These are phyloP conservation scores for Ammospiza caudacuta DNA, from an alignment of 2,113 vertebrate genomes.

Conservation along the genomic window DNA sequence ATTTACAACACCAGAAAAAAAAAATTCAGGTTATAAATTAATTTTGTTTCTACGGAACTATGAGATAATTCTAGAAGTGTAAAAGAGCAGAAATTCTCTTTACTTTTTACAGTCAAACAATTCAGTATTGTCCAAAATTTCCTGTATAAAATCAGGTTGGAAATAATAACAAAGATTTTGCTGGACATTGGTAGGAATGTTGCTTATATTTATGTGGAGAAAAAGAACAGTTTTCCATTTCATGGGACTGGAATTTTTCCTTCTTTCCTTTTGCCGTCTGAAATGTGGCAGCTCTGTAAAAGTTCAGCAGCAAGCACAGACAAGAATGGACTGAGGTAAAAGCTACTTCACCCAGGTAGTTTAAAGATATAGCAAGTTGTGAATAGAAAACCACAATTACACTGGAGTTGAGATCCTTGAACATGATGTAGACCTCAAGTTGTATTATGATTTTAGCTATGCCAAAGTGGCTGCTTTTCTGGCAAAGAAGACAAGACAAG, in stretches of 20 bases:
- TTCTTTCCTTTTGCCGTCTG: not conserved
- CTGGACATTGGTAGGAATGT: rapidly evolving
- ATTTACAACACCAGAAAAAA: not conserved
- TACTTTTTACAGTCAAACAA: not conserved
- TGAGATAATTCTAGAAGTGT: not conserved
- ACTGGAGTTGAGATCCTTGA: not conserved
- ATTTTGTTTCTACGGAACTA: not conserved
- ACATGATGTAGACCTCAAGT: rapidly evolving
- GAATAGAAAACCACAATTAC: not conserved
- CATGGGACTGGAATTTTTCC: not conserved
- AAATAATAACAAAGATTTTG: not conserved
- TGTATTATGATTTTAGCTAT: rapidly evolving
- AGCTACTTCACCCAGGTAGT: rapidly evolving
- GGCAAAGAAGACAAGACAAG: not conserved
- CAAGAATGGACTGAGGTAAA: not conserved
- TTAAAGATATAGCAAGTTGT: not conserved
- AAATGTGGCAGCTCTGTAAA: not conserved
- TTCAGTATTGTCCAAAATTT: not conserved
- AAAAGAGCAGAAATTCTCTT: not conserved
- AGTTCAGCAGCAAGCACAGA: not conserved
- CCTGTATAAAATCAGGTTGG: not conserved
- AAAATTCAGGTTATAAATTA: not conserved
- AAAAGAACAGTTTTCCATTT: rapidly evolving
- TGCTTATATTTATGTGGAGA: not conserved
- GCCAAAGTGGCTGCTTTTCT: not conserved